Conservation (phyloP, 2,888 invertebrate species). For the Ernsta delagoae region DNA sequence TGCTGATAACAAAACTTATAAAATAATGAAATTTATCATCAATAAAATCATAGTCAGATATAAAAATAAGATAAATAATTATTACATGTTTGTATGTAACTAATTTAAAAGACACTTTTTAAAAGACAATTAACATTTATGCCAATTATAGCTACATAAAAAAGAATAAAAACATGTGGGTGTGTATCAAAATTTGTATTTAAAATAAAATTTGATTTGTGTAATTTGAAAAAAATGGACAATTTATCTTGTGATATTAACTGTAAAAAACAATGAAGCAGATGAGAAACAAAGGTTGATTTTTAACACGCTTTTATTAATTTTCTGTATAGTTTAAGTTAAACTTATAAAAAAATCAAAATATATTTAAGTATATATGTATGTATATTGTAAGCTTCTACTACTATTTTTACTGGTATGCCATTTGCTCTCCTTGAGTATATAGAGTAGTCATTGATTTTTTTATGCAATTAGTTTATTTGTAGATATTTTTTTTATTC, state of each 20-base stretch:
- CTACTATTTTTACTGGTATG: too few relatives aligned
- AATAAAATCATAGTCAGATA: background rate
- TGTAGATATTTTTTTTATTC: too few relatives aligned
- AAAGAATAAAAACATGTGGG: too few relatives aligned
- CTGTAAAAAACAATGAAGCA: conserved; percentile 27
- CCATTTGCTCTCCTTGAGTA: too few relatives aligned
- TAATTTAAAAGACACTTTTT: background rate
- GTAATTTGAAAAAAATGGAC: conserved; percentile 42
- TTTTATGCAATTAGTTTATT: too few relatives aligned
- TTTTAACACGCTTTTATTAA: background rate
- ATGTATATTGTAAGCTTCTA: too few relatives aligned
- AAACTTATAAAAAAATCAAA: too few relatives aligned
- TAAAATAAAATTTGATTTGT: conserved; percentile 10
- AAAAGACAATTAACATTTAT: background rate
- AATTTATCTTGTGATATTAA: conserved; percentile 36
- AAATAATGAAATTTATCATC: conserved; percentile 16
- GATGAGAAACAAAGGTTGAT: background rate
- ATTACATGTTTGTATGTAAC: background rate
- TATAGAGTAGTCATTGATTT: too few relatives aligned
- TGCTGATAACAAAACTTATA: conserved; percentile 47
- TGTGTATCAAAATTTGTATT: background rate
- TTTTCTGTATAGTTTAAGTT: too few relatives aligned
- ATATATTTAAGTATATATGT: too few relatives aligned
- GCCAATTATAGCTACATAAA: conserved; percentile 3
- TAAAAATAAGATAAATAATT: background rate